These are phyloP conservation scores for Paguma larvata DNA, from an alignment of 2,797 vertebrate genomes.

Conservation along the genomic window DNA sequence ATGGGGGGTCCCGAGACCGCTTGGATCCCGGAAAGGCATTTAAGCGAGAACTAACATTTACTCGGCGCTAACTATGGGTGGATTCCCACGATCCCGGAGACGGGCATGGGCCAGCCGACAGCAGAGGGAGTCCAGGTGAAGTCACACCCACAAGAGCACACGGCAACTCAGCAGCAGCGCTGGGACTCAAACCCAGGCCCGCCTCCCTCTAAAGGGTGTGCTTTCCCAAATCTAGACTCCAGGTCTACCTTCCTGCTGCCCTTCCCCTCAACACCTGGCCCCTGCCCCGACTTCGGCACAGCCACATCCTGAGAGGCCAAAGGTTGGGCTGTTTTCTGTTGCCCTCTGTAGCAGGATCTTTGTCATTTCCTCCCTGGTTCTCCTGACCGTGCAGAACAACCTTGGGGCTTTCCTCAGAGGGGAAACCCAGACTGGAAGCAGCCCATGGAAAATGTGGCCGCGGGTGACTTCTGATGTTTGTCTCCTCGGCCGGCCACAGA, in stretches of 20 bases:
- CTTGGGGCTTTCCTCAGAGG: conserved; percentile 69
- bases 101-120: neutral
- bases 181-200: neutral
- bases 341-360: conserved; percentile 44
- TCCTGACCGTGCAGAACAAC: conserved; percentile 27
- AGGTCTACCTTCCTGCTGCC: neutral
- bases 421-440: conserved; percentile 67
- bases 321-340: conserved; percentile 27
- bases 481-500: neutral
- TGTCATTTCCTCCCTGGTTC: conserved; percentile 73
- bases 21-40: neutral
- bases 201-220: neutral
- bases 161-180: neutral
- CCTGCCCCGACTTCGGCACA: neutral
- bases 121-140: neutral
- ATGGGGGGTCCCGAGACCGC: neutral
- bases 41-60: neutral
- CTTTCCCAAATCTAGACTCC: neutral
- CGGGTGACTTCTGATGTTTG: neutral
- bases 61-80: neutral
- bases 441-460: conserved; percentile 54
- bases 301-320: neutral
- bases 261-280: fast-evolving
- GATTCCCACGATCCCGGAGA: neutral
- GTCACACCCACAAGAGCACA: neutral